Percentiles rank a stretch among this genome's conserved stretches.
Evolutionary conservation across 2,888 invertebrate genomes (phyloP).

Genomic region (Clivina fossor): DNA sequence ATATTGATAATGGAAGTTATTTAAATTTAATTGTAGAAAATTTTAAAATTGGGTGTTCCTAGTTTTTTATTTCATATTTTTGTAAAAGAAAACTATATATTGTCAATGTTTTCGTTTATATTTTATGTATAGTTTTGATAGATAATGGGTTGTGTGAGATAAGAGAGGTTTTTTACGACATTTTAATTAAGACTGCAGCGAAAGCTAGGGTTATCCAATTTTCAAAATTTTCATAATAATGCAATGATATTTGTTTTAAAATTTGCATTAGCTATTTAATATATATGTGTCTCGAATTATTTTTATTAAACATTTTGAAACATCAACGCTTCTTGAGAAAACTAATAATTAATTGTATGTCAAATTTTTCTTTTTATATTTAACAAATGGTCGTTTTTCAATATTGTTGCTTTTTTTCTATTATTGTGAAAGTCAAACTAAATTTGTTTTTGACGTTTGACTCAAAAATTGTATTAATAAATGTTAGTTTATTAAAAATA

Average conservation of each 20-base stretch:
- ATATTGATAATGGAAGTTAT: too few relatives aligned
- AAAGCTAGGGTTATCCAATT: too few relatives aligned
- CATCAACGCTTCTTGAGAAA: background rate
- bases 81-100: conserved; percentile 11
- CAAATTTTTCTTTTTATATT: conserved; percentile 8
- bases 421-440: conserved; percentile 29
- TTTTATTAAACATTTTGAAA: background rate
- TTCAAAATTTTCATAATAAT: background rate
- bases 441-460: conserved; percentile 30
- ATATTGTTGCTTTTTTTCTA: conserved; percentile 27
- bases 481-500: conserved; percentile 14
- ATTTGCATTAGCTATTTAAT: too few relatives aligned
- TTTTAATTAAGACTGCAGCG: too few relatives aligned
- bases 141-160: too few relatives aligned
- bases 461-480: conserved; percentile 17
- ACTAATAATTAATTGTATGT: background rate
- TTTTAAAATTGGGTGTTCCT: background rate
- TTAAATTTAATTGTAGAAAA: too few relatives aligned
- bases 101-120: too few relatives aligned
- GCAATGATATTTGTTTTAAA: background rate
- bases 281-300: background rate
- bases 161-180: too few relatives aligned
- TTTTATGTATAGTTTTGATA: too few relatives aligned
- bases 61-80: background rate
- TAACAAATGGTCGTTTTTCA: conserved; percentile 6